Evolutionary conservation across 2,888 invertebrate species (phyloP), one percentile per base, ranked within the genome.

Genomic region (Drosophila leonis): DNA sequence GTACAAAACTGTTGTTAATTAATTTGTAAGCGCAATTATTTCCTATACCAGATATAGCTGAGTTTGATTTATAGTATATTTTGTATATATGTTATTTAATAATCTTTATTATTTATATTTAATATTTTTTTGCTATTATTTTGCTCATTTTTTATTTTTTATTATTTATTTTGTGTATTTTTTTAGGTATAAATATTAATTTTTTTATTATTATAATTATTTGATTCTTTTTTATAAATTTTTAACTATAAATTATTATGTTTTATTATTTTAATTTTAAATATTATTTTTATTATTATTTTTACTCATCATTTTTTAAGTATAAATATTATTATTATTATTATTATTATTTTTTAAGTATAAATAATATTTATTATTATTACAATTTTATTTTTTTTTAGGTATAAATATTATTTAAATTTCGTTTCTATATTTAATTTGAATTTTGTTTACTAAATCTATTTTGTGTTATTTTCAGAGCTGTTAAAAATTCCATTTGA

Each of bases 1-100:
- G 71, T 78, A 69, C 51, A 81, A 66, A 67, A 78, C 41, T 41
- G 52, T 59, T 72, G 24, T 71, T 51, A 42, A 37, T 46, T n/a
- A 57, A 46, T 41, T 49, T 15, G 33, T 49, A 54, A 46, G 63
- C 46, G 29, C n/a, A 27, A 18, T 35, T 60, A 9, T n/a, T 48
- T 54, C 35, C 29, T 35, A 27, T 67, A 51, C 37, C 35, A 57
- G 31, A 31, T 41, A 31, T 61, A 18, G 35, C 55, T 72, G 46
- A 51, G 27, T 33, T 33, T 48, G 46, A 68, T 37, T 54, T 42
- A 63, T 49, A 35, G 55, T 41, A 39, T 33, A 42, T 33, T n/a
- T n/a, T n/a, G n/a, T n/a, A 44, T 35, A 57, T 54, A 18, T 37
- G 33, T n/a, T 10, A 59, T 35, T 54, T 13, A 31, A 49, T 63